Evolutionary conservation across 2,888 invertebrate genomes (phyloP).

Genomic region (Leucozona laternaria): DNA sequence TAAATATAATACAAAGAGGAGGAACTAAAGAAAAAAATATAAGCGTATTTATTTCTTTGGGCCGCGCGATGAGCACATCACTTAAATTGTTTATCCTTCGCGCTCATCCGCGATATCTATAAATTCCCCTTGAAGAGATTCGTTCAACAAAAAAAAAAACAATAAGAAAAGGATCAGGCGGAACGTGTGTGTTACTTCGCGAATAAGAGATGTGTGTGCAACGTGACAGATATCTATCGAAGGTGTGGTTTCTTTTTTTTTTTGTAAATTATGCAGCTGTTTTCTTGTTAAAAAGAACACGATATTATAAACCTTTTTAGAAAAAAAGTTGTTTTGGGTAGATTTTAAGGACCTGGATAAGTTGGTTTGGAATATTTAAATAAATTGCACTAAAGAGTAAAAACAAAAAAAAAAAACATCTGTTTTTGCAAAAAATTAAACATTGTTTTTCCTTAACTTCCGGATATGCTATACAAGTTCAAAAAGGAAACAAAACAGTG

Average conservation of each 20-base stretch:
- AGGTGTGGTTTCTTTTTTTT: conserved; percentile 60
- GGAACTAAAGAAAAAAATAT: conserved; percentile 9
- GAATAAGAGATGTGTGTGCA: conserved; percentile 66
- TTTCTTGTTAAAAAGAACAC: conserved; percentile 28
- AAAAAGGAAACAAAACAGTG: no score
- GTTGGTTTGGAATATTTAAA: conserved; percentile 5
- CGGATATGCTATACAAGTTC: no score
- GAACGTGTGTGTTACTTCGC: conserved; percentile 54
- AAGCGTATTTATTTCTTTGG: conserved; percentile 34
- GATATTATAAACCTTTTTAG: conserved; percentile 7
- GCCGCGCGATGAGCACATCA: conserved; percentile 68
- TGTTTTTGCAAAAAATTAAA: no score
- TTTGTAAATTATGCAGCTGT: conserved; percentile 59
- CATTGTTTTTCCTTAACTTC: background rate
- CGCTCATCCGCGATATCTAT: conserved; percentile 60
- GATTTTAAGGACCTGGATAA: conserved; percentile 7
- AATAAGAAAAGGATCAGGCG: conserved; percentile 48
- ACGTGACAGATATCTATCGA: conserved; percentile 75
- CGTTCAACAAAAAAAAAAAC: conserved; percentile 10
- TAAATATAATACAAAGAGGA: conserved; percentile 27
- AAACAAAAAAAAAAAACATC: background rate
- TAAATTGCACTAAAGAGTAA: background rate
- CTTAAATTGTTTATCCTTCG: conserved; percentile 68
- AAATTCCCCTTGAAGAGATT: conserved; percentile 45
- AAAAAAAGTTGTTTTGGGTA: conserved; percentile 3